Evolutionary conservation across 2,888 invertebrate species (phyloP), one percentile per base, ranked within the genome.

Genomic region (Carpatolechia fugitivella): DNA sequence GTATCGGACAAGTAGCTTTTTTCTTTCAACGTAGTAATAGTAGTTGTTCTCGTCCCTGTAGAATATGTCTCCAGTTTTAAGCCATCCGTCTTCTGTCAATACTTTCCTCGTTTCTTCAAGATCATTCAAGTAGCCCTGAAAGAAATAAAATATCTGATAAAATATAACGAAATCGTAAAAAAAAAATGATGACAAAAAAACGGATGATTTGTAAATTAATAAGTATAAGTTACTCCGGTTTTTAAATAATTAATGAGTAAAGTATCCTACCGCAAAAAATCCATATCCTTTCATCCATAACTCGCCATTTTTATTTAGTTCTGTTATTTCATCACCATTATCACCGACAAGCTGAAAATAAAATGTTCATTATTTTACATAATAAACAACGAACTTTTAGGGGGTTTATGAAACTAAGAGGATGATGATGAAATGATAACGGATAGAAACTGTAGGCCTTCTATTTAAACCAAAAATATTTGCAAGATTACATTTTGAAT

Each of bases 31-130:
- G 44, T 74, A 79, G 62, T 64, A 78, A 57, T 70, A 79, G 59
- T 69, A 69, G 33, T 70, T 59, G 13, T 71, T 57, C 3, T 74
- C 69, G 55, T 78, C 74, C 56, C 56, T 72, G 62, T 70, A 72
- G 56, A 81, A 78, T 29, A 80, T 62, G 60, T 79, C 79, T 24
- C 78, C 80, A 1, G 79, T 80, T 51, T 66, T 75, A 47, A 82
- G 57, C 76, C 78, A 81, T 1, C 74, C 79, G 44, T 80, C 75
- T 3, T 70, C 67, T 4, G 74, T 74, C 35, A 78, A 52, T 48
- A 78, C 68, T 36, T 61, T 61, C 40, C 58, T 64, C 7, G 77
- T 77, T 58, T 78, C 78, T 53, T 75, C 69, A 11, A 65, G 64
- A 57, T 80, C 78, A 41, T 76, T 72, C 14, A 74, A 59, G 61